Evolutionary conservation across 2,888 invertebrate genomes (phyloP), one percentile per base, ranked within the genome.

Genomic region (Alloplasta piceator): DNA sequence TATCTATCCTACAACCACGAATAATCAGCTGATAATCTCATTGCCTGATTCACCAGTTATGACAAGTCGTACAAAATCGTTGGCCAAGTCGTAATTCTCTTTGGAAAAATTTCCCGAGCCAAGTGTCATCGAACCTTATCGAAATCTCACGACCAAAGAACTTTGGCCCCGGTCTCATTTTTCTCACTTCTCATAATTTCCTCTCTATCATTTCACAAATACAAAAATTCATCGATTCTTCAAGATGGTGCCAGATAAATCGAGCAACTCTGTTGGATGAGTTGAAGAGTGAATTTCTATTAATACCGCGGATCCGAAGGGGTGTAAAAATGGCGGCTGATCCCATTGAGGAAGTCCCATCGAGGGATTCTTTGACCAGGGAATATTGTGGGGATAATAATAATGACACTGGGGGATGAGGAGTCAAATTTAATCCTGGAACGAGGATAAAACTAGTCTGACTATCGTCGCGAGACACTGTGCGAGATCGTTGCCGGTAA

Each of bases 391-490:
- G 26, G 26, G 26, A 52, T 12, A 12, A 52, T 12, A 52, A 52
- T 14, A 14, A 12, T 12, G 36, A 64, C 46, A 38, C 71, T 50
- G 38, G 50, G 12, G 16, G 58, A 26, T 26, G 3, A 26, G 26
- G 48, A 71, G 56, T 48, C 50, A 66, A 77, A 77, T 71, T 48
- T 50, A 3, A 71, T 77, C 58, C 64, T 52, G 9, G 50, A 78
- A 77, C 56, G 63, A 41, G 26, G 41, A 60, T 66, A 66, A 78
- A 78, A 66, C 66, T 66, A 71, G 71, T 26, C 50, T 41, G 52
- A 36, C 9, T 9, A 55, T 55, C 1, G 26, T 26, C 6, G 61
- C 5, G 5, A 63, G 46, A 43, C 43, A 43, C 10, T 43, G 43
- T 9, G 43, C 43, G 43, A 46, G 60, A 72, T 66, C 66, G 64